Evolutionary conservation across 2,113 vertebrate genomes (phyloP).

Genomic region (Rhinolophus sinicus): DNA sequence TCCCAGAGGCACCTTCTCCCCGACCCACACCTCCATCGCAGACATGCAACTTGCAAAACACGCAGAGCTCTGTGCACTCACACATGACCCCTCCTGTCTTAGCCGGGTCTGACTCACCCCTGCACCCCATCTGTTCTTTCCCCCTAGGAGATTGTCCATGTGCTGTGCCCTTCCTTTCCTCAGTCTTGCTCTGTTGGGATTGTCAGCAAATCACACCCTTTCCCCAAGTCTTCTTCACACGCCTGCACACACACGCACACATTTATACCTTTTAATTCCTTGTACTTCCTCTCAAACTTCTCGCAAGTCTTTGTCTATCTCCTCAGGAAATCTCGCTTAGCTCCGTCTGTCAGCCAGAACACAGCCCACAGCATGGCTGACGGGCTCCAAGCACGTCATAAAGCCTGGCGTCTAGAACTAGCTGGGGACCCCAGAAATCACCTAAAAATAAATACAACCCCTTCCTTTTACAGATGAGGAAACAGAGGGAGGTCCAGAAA

Average conservation of each 20-base stretch:
- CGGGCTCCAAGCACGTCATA: neutral
- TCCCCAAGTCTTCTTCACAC: neutral
- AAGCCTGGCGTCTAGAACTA: neutral
- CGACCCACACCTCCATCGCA: rapidly evolving
- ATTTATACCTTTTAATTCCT: neutral
- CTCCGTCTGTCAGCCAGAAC: neutral
- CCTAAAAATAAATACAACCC: neutral
- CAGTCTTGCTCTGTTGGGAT: neutral
- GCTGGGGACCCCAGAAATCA: neutral
- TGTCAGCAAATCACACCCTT: neutral
- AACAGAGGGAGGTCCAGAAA: neutral
- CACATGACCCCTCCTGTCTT: neutral
- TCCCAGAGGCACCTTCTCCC: neutral
- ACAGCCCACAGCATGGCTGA: neutral
- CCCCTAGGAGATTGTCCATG: neutral
- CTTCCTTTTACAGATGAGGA: neutral
- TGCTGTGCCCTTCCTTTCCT: neutral
- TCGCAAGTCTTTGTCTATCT: neutral
- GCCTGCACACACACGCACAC: rapidly evolving
- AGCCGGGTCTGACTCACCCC: neutral
- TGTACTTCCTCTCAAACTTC: neutral
- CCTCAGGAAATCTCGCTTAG: neutral
- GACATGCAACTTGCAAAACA: rapidly evolving
- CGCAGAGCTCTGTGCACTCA: rapidly evolving
- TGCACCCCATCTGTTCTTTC: neutral